Evolutionary conservation across 2,888 invertebrate species (phyloP), one percentile per base, ranked within the genome.

Genomic region (Philereme vetulata): DNA sequence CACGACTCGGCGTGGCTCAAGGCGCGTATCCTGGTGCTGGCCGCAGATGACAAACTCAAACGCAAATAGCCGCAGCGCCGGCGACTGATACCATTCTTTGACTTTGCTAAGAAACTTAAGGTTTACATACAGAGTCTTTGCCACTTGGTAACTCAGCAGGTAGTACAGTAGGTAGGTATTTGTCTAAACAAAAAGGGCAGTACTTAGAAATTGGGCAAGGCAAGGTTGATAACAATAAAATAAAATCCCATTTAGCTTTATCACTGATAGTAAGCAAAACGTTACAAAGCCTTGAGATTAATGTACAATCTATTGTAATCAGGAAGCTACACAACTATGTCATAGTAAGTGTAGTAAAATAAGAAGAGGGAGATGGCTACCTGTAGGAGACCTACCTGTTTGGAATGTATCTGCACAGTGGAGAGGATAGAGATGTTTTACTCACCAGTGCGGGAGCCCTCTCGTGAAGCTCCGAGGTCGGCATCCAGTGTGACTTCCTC

Each of bases 391-490:
- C 21, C 21, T 21, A 36, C 6, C 8, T 5, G 36, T 36, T n/a
- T 36, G 5, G 5, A 36, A 36, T 36, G n/a, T 42, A n/a, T 9
- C 40, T 7, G 8, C 1, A 40, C n/a, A 4, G 4, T 42, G 8
- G 8, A n/a, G n/a, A n/a, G 42, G n/a, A 2, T 8, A 9, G 7
- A 42, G 42, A 4, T 44, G 21, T 11, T 44, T 5, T 8, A 72
- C 77, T 71, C 81, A 97, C 97, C 97, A 81, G 98, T 99, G 84
- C 97, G 94, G 6, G 98, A 98, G 62, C 94, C 97, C 86, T 98
- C 97, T 67, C 97, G 93, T 66, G 95, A 96, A 49, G 97, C 94
- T 9, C 98, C 98, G 57, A 98, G 90, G 84, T 98, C 96, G 38
- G 94, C 91, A 51, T 97, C 96, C 55, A 96, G 93, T 4, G 94